Base-by-base conservation (phyloP, 2,888 invertebrate genomes). In the Drosophila planitibia region DNA sequence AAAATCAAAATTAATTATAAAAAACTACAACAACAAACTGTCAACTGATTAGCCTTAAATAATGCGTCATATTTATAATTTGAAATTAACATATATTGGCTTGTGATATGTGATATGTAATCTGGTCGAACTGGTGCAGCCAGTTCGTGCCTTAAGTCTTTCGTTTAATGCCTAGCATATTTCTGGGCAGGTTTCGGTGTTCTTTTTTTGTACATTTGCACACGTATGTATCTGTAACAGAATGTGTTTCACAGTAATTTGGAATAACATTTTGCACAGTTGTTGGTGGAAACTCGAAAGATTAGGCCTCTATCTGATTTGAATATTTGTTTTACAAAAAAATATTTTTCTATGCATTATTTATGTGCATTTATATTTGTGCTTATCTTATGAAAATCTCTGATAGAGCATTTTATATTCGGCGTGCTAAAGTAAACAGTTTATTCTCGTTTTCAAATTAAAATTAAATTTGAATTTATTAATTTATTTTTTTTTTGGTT, bases 81-180 rank as follows among this genome's bases (percentile, higher is more conserved):
- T 66, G 3, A 49, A 65, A 82, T 89, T 85, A 80, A 44, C 83
- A 88, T 85, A 81, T 74, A 75, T 75, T 70, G 67, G 66, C 37
- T 47, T 16, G 35, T 35, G 35, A 35, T 35, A 35, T 35, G 35
- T 35, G 35, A 35, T 35, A 35, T 35, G 35, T 35, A 5, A 35
- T 35, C 80, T 71, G 39, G 87, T 77, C 41, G 39, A 83, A 85
- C 90, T 85, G 81, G 83, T 81, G 90, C 81, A 81, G 77, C 87
- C 64, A 85, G 86, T 90, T 86, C 74, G 89, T 74, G 72, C 70
- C 76, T 73, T 76, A 72, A 69, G 74, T 85, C 76, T 74, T 83
- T 89, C 70, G 77, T 73, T 82, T 81, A 70, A 54, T 62, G 55
- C 63, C 37, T 60, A 54, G 41, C 63, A 52, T 52, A 52, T 57